phyloP scores from a whole-genome alignment of 2,888 invertebrate genomes.

The Callimorpha dominula region DNA sequence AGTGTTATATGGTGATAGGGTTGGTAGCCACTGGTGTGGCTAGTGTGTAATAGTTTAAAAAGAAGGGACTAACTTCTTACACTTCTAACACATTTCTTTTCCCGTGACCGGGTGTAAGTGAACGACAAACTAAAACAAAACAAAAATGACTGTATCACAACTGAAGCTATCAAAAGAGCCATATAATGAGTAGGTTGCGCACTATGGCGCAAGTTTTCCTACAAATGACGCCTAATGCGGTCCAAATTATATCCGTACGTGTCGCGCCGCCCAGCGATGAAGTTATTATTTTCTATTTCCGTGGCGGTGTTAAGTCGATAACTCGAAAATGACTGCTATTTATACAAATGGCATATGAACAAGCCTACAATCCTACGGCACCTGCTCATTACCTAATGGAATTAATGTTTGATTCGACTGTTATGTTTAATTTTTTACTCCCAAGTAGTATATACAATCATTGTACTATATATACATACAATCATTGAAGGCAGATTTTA shows the following conservation, averaged over 20 bases:
- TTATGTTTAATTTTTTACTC: conserved; percentile 44
- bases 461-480: background rate
- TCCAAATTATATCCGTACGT: conserved; percentile 80
- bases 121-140: background rate
- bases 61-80: background rate
- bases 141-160: background rate
- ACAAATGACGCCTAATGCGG: conserved; percentile 79
- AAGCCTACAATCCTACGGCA: conserved; percentile 69
- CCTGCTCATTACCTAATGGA: conserved; percentile 76
- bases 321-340: conserved; percentile 85
- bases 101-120: background rate
- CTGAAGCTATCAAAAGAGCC: conserved; percentile 8
- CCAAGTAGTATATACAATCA: conserved; percentile 7
- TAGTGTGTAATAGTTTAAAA: background rate
- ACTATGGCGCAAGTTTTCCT: conserved; percentile 63
- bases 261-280: conserved; percentile 76
- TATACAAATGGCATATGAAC: conserved; percentile 75
- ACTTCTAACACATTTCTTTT: background rate
- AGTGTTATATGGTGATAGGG: too few species aligned
- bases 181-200: conserved; percentile 35
- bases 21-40: too few species aligned
- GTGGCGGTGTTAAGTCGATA: conserved; percentile 82
- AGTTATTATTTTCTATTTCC: conserved; percentile 86
- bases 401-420: conserved; percentile 45
- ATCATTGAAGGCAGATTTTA: background rate